Percentiles rank a stretch among this genome's conserved stretches.
Evolutionary conservation across 2,797 vertebrate genomes (phyloP).

Genomic region (Sebastes nivosus): DNA sequence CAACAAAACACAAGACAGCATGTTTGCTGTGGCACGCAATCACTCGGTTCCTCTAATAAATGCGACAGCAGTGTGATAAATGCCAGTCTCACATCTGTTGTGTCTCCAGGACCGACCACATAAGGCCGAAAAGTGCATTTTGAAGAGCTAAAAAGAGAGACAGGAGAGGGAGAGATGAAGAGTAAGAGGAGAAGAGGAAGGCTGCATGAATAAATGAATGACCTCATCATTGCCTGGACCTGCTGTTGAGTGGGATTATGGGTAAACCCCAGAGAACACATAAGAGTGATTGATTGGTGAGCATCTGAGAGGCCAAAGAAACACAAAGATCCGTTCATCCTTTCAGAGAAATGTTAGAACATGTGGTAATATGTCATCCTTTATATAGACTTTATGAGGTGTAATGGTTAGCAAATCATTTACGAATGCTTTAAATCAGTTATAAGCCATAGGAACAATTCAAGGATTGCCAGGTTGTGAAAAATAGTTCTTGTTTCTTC

Average conservation of each 20-base stretch:
- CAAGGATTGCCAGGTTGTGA: neutral
- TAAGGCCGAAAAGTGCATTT: neutral
- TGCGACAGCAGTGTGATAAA: neutral
- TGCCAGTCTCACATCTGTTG: neutral
- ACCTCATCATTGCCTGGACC: constrained; percentile 35
- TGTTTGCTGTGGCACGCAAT: neutral
- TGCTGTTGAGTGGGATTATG: constrained; percentile 38
- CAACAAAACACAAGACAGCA: neutral
- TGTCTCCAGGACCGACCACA: neutral
- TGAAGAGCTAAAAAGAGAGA: neutral
- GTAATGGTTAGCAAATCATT: neutral
- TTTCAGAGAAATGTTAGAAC: neutral
- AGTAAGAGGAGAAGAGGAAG: neutral
- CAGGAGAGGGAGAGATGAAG: neutral
- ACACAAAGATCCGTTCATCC: constrained; percentile 1
- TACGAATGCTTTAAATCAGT: neutral
- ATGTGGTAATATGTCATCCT: neutral
- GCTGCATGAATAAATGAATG: constrained; percentile 27
- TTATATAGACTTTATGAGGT: neutral
- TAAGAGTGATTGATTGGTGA: constrained; percentile 38
- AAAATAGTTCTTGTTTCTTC: neutral
- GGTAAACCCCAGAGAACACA: constrained; percentile 18
- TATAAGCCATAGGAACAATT: no score
- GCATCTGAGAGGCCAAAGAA: constrained; percentile 22
- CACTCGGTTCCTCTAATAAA: neutral